Evolutionary conservation across 2,113 vertebrate species (phyloP), one percentile per base, ranked within the genome.

Genomic region (Ophthalmolycus amberensis): DNA sequence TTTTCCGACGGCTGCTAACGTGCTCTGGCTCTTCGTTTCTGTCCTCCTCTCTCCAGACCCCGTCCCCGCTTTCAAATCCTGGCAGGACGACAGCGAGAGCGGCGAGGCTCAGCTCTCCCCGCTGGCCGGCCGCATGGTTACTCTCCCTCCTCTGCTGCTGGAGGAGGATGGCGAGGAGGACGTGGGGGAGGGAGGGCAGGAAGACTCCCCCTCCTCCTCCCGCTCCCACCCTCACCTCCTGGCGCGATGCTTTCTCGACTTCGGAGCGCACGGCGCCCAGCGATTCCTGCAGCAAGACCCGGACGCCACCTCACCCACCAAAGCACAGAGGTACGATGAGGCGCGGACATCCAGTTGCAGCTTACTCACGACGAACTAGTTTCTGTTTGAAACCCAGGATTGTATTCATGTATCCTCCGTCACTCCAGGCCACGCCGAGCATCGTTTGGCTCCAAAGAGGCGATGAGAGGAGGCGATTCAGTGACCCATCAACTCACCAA

Each of bases 91-190:
- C 85, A 95, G 79, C 37, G 97, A 98, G 34, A 96, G 95, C 77
- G 98, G 97, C 87, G 98, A 99, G 93, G 98, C 98, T 34, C 97
- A 99, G 90, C 96, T 99, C 75, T 99, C 98, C 77, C 98, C 98
- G 0, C 95, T 99, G 92, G 98, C 97, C 70, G 97, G 97, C n/a
- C 97, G 97, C 92, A 97, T 99, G 96, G 95, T 96, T 70, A 96
- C 96, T 10, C 95, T 97, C 63, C 97, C 97, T 0, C 84, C 92
- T 67, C 95, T 97, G 59, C 96, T 95, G 0, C 83, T 98, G 82
- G 97, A 96, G 90, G 97, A 97, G 68, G 97, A 97, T 11, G 95
- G 79, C 1, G 91, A 91, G 37, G 91, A 88, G 37, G 92, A 90
- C 0, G 91, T 87, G 82, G 96, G 95, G 89, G 97, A 97, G 4